Base-by-base conservation (phyloP, 2,888 invertebrate genomes). In the Tenthredo distinguenda region DNA sequence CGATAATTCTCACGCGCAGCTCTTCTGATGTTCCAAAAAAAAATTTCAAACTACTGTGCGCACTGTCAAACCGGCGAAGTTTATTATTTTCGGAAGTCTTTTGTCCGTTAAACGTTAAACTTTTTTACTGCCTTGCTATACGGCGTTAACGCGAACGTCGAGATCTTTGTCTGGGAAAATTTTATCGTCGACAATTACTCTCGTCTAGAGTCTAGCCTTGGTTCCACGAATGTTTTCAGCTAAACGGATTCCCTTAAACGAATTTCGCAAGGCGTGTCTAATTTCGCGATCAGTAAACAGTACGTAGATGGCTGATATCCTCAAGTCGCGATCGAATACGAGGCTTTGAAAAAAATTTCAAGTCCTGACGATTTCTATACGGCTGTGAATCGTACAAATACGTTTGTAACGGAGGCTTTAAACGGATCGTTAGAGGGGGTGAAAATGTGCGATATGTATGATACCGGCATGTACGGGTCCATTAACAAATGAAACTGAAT, bases 401-500 rank as follows among this genome's bases (percentile, higher is more conserved):
- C 50, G 21, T 43, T 43, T 26, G 40, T 43, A 9, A 81, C 62
- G 37, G 4, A 62, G 58, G 7, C 62, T 62, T 81, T 62, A 40
- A 77, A 81, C 18, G 62, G 62, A 62, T 62, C 58, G 62, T 81
- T 81, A 81, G 12, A 62, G 40, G 26, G 62, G 40, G 58, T 62
- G 40, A 62, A 81, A 81, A 81, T 50, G 21, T n/a, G 31, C 10
- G 77, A 77, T 50, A 31, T 47, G 31, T 47, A 34, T 81, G 7
- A 40, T 62, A 37, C 34, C 26, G 21, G 40, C n/a, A 6, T 50
- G 9, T 37, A 47, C 34, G 47, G 50, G n/a, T 83, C 83, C 83
- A 83, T 83, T 83, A 83, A n/a, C 83, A 71, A 83, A 83, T 83
- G 43, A 83, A 83, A 83, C 71, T 31, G 83, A 71, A 83, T 83